Percentiles rank a stretch among this genome's conserved stretches.
phyloP scores from a whole-genome alignment of 2,888 invertebrate species.

The Catocala nupta region DNA sequence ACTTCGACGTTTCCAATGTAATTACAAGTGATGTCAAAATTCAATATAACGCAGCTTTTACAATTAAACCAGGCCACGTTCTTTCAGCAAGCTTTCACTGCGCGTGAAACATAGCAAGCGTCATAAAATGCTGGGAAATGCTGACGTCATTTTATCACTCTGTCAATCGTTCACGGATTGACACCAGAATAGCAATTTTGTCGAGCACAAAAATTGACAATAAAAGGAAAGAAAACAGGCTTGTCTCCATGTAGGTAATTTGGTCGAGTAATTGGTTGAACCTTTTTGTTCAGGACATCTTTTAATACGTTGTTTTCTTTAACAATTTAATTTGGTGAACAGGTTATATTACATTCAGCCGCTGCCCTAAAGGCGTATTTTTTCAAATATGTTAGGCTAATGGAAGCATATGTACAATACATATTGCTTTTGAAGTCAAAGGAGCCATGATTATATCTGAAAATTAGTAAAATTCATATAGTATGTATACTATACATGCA shows the following conservation, averaged over 20 bases:
- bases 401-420: constrained; percentile 21
- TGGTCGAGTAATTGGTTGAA: constrained; percentile 9
- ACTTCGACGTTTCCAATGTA: too few species aligned
- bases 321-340: constrained; percentile 30
- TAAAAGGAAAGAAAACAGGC: constrained; percentile 20
- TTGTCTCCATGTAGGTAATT: constrained; percentile 5
- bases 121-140: constrained; percentile 19
- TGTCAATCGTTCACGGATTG: constrained; percentile 17
- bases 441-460: too few species aligned
- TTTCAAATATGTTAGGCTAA: constrained; percentile 37
- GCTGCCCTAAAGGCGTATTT: constrained; percentile 21
- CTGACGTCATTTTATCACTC: constrained; percentile 5
- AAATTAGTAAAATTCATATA: too few species aligned
- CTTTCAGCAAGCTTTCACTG: constrained; percentile 7
- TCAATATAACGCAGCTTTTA: not conserved
- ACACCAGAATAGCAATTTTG: constrained; percentile 26
- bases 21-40: too few species aligned
- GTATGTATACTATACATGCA: too few species aligned
- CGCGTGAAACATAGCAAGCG: constrained; percentile 16
- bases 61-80: constrained; percentile 21
- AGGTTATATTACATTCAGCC: constrained; percentile 30
- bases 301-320: constrained; percentile 22
- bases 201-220: constrained; percentile 21
- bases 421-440: constrained; percentile 21
- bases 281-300: constrained; percentile 10